Evolutionary conservation across 2,888 invertebrate genomes (phyloP).

Genomic region (Caradrina kadenii): DNA sequence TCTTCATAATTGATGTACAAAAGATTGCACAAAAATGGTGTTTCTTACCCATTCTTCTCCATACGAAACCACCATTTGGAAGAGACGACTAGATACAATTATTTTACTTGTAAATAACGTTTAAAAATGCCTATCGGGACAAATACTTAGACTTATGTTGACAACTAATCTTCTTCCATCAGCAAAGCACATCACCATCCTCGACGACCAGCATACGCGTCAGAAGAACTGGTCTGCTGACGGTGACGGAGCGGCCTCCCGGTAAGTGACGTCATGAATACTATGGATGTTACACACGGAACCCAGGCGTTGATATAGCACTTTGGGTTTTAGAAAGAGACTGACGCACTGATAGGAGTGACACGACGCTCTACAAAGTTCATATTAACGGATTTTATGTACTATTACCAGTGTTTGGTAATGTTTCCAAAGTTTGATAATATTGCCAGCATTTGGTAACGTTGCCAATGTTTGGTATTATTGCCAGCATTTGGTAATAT

Average conservation of each 20-base stretch:
- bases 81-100: too few relatives aligned
- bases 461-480: background rate
- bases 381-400: background rate
- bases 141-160: too few relatives aligned
- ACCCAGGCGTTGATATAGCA: background rate
- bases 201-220: slow-evolving; percentile 91
- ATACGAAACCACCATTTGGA: too few relatives aligned
- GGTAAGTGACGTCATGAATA: slow-evolving; percentile 89
- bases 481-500: background rate
- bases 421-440: too few relatives aligned
- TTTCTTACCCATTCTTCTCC: too few relatives aligned
- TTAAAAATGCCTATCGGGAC: too few relatives aligned
- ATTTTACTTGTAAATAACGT: too few relatives aligned
- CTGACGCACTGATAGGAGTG: background rate
- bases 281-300: background rate
- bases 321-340: background rate
- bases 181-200: slow-evolving; percentile 86
- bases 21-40: too few relatives aligned
- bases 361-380: background rate
- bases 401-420: background rate
- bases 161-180: slow-evolving; percentile 20
- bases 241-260: slow-evolving; percentile 96
- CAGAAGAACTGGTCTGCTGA: slow-evolving; percentile 95
- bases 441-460: background rate
- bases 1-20: too few relatives aligned